Evolutionary conservation across 1,140 invertebrate species (phyloP), one percentile per base, ranked within the genome.

Genomic region (Drosophila arizonae): DNA sequence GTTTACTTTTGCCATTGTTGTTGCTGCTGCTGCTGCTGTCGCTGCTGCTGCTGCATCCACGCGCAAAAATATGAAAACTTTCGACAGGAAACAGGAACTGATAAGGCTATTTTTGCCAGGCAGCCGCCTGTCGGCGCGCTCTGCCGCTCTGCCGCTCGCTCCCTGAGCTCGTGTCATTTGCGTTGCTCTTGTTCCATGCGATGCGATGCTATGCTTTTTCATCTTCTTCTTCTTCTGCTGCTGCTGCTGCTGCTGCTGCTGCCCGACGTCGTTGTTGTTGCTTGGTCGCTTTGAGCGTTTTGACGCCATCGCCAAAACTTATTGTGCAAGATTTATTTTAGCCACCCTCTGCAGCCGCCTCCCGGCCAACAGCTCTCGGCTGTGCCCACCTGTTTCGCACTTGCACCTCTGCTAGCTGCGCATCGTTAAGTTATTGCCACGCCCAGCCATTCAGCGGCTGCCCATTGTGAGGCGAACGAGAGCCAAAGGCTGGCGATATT

Each of bases 21-120:
- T 17, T 67, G 61, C 21, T 51, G 46, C 24, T 41, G 56, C 30
- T 41, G 73, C 30, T 24, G 21, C 21, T 24, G 21, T 0, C 67
- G 43, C 41, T 58, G 72, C 15, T 72, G 77, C 60, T 78, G 73
- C 60, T 74, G 78, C 77, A 79, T 41, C 76, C 66, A 71, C 62
- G 66, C 72, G 79, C 54, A 79, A 90, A 90, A 90, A 90, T 90
- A 90, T 90, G 88, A 90, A 90, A 90, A 90, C 88, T 90, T 90
- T 90, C 84, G 84, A 90, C 88, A 90, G 88, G 88, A 90, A 90
- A 85, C 81, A 87, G 82, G 82, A 86, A 86, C 88, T 90, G 88
- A 90, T 90, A 90, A 90, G 88, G 88, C 84, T 86, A 90, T 90
- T 87, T 88, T 87, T 86, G 81, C 76, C 79, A 64, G 82, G 77